Evolutionary conservation across 2,888 invertebrate species (phyloP), one percentile per base, ranked within the genome.

Genomic region (Sinopyrophorus schimmeli): DNA sequence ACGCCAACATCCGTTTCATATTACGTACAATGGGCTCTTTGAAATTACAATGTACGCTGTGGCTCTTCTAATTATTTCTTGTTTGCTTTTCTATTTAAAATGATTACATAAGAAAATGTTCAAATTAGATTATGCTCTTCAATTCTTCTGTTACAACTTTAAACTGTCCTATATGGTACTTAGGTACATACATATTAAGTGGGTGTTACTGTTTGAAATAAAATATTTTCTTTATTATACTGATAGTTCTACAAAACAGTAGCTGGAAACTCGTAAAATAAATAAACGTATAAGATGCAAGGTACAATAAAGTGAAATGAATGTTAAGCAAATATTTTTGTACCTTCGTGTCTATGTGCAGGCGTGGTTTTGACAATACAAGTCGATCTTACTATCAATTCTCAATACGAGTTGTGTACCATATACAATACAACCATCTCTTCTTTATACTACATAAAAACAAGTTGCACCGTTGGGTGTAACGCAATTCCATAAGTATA

Each of bases 311-410:
- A 50, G 18, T 39, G 35, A 44, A 50, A 39, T 50, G 44, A 50
- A 50, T 44, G 50, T 44, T 50, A 50, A 44, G 44, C 50, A 50
- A 50, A 50, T 50, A 50, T 50, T 50, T 50, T 50, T 50, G 39
- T 44, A 42, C 44, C 24, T 39, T 39, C 28, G 20, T 24, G 39
- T 50, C 43, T 50, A 39, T 44, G 44, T 44, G 50, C 50, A 50
- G 50, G 50, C 52, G 52, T 52, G 52, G 52, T 47, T 47, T 51
- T 47, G 40, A 52, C 52, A 52, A 52, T 52, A 47, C 52, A 47
- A 46, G 37, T 47, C 42, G 42, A 42, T 47, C 49, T 43, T 18
- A 21, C 32, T 31, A 52, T 52, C 41, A 52, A 52, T 42, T 30
- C 34, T 46, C n/a, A n/a, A n/a, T n/a, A n/a, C n/a, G n/a, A n/a